phyloP scores from a whole-genome alignment of 2,113 vertebrate genomes.

The Cyprinodon variegatus region DNA sequence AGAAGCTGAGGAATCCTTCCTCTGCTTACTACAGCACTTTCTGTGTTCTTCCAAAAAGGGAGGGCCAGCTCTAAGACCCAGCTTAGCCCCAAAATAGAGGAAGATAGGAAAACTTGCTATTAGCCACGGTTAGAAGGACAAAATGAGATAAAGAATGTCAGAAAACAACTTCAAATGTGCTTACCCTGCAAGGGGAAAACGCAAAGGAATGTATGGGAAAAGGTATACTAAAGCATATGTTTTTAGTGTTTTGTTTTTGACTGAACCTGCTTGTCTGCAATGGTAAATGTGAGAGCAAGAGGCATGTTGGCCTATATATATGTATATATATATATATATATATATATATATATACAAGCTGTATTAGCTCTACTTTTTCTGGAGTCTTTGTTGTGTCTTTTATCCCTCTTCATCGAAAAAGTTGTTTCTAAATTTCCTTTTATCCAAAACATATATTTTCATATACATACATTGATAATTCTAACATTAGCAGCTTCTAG shows the following conservation, averaged over 20 bases:
- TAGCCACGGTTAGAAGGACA: constrained; percentile 65
- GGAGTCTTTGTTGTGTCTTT: too few species aligned
- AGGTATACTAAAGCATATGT: constrained; percentile 27
- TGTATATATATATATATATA: too few species aligned
- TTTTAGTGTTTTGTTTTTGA: constrained; percentile 38
- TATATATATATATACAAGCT: too few species aligned
- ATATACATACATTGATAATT: too few species aligned
- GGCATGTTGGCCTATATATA: constrained; percentile 18
- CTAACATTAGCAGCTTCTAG: too few species aligned
- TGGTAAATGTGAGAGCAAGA: constrained; percentile 40
- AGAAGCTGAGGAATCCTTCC: constrained; percentile 71
- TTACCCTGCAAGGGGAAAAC: constrained; percentile 64
- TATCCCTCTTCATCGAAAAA: too few species aligned
- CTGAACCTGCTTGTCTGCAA: constrained; percentile 25
- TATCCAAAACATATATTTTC: too few species aligned
- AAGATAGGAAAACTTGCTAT: constrained; percentile 71
- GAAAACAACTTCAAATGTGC: constrained; percentile 72
- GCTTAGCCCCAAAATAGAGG: constrained; percentile 73
- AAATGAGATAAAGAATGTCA: constrained; percentile 71
- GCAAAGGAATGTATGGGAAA: constrained; percentile 17
- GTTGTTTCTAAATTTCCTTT: too few species aligned
- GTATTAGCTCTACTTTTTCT: too few species aligned
- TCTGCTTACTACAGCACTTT: constrained; percentile 77
- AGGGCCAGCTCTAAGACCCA: constrained; percentile 68
- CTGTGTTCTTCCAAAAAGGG: constrained; percentile 55